phyloP scores from a whole-genome alignment of 2,797 vertebrate genomes.

The Pseudochirops corinnae region DNA sequence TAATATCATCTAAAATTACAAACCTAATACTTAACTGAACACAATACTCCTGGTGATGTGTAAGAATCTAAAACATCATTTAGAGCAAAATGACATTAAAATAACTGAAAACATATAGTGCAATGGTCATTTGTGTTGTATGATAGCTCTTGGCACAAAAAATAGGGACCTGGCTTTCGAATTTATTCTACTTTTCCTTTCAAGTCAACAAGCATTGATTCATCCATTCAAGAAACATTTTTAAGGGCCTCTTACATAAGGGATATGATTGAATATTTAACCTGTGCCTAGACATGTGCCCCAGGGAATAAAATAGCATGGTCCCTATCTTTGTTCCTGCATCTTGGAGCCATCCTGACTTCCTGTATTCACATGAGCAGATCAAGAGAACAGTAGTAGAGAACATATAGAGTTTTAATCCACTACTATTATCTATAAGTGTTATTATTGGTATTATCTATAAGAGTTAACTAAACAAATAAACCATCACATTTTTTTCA shows the following conservation, averaged over 20 bases:
- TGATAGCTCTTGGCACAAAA: background rate
- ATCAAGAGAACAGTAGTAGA: no score
- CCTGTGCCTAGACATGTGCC: background rate
- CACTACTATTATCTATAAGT: no score
- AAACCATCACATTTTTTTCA: no score
- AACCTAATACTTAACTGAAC: background rate
- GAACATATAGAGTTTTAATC: no score
- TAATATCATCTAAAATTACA: background rate
- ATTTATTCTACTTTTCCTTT: background rate
- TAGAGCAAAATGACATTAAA: background rate
- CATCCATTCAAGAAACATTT: background rate
- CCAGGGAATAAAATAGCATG: background rate
- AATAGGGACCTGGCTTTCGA: background rate
- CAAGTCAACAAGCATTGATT: background rate
- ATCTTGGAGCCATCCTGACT: background rate
- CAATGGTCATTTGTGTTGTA: background rate
- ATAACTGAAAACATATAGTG: background rate
- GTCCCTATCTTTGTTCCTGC: background rate
- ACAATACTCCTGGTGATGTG: background rate
- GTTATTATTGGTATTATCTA: no score
- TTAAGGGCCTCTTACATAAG: background rate
- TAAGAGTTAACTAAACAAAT: no score
- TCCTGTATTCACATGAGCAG: no score
- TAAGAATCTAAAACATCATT: background rate
- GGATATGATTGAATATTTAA: background rate